Evolutionary conservation across 2,888 invertebrate species (phyloP).

Genomic region (Fabriciana adippe): DNA sequence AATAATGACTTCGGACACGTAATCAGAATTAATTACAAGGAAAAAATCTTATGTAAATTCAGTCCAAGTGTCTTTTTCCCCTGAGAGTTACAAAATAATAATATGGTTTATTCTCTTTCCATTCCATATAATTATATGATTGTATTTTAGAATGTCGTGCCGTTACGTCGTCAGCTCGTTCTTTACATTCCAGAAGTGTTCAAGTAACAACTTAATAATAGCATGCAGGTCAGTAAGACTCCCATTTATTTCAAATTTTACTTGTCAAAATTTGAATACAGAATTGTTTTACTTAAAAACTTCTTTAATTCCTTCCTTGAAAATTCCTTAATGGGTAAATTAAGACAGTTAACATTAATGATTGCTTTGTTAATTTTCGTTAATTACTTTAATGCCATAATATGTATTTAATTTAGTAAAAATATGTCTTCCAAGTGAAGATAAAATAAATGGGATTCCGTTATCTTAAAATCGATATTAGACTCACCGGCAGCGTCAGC

Average conservation of each 20-base stretch:
- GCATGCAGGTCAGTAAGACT: conserved; percentile 45
- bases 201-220: conserved; percentile 44
- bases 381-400: too few species aligned
- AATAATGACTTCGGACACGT: too few species aligned
- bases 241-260: conserved; percentile 47
- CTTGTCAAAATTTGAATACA: conserved; percentile 6
- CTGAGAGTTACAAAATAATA: conserved; percentile 19
- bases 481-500: conserved; percentile 76
- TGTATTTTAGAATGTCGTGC: conserved; percentile 27
- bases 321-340: too few species aligned
- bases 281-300: conserved; percentile 13
- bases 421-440: not conserved
- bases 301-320: not conserved
- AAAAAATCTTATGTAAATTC: conserved; percentile 1
- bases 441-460: conserved; percentile 37
- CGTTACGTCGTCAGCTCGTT: conserved; percentile 53
- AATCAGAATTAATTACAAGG: too few species aligned
- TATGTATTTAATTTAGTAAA: too few species aligned
- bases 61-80: conserved; percentile 26
- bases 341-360: too few species aligned
- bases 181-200: conserved; percentile 46
- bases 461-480: conserved; percentile 34
- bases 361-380: too few species aligned
- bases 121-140: conserved; percentile 26
- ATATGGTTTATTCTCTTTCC: conserved; percentile 14